Base-by-base conservation (phyloP, 2,113 vertebrate species). In the Bubo bubo region DNA sequence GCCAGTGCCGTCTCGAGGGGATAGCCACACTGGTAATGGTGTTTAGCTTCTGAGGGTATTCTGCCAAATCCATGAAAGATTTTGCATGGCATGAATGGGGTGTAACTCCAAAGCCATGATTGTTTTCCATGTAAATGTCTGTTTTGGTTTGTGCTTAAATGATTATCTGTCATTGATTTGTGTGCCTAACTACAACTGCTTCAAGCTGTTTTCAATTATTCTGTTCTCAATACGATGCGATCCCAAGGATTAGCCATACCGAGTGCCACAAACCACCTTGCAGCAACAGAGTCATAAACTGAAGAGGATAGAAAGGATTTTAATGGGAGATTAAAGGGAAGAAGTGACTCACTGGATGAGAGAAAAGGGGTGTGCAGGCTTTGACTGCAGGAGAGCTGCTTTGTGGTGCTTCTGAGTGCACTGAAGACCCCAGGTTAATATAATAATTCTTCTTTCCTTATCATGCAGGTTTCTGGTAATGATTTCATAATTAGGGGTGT, bases 121-220 rank as follows among this genome's bases (percentile, higher is more conserved):
- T 96, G 89, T 90, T 94, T 97, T 86, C 95, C 91, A 86, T 80
- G 91, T 90, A 91, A 97, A 96, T 76, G 88, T 95, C 96, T 97
- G 93, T 96, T 98, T 96, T 92, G 82, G 93, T 97, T 97, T 97
- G 94, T 97, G 95, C 94, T 98, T 96, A 96, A 97, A 96, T 87
- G 96, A 97, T 98, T 97, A 97, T 97, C 94, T 96, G 50, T 90
- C 96, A 98, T 96, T 97, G 98, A 98, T 97, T 96, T 95, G 98
- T 97, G 96, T 97, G 96, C 95, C 97, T 98, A 96, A 97, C 96
- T 92, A 92, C 82, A 92, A 96, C 79, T 13, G 96, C 95, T 95
- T 97, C 96, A 95, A 97, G 96, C 89, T 96, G 86, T 97, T 98
- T 97, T 97, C 96, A 97, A 97, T 97, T 98, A 96, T 97, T 97